phyloP scores from a whole-genome alignment of 2,888 invertebrate species.

The Iphiclides podalirius region DNA sequence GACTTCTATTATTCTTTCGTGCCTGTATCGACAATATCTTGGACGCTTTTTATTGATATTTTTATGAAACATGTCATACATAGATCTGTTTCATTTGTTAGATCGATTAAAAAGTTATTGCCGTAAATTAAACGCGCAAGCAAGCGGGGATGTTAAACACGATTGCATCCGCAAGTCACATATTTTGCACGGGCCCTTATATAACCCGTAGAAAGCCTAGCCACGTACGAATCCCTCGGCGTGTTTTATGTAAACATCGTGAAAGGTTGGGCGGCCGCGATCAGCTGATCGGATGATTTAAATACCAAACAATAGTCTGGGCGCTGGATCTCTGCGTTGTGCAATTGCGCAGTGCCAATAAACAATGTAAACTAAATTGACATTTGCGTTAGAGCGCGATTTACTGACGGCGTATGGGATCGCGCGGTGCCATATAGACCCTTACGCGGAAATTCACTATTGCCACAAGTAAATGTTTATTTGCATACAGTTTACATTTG shows the following conservation, averaged over 20 bases:
- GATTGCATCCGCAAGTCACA: slow-evolving; percentile 5
- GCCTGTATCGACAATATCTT: no score
- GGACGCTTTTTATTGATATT: no score
- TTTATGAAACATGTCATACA: no score
- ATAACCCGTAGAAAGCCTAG: slow-evolving; percentile 20
- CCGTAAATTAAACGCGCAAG: not conserved
- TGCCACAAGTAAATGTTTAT: no score
- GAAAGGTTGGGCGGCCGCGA: slow-evolving; percentile 71
- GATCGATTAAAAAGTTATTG: no score
- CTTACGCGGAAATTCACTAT: no score
- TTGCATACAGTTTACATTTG: no score
- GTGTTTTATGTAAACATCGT: slow-evolving; percentile 50
- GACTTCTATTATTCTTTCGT: no score
- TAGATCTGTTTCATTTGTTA: no score
- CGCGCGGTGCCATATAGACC: no score
- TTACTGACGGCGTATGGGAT: slow-evolving; percentile 1
- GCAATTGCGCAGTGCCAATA: slow-evolving; percentile 38
- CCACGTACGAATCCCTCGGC: slow-evolving; percentile 12
- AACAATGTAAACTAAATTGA: slow-evolving; percentile 56
- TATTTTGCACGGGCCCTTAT: slow-evolving; percentile 11
- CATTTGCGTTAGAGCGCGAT: slow-evolving; percentile 44
- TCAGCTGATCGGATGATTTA: slow-evolving; percentile 69
- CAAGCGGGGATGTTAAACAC: not conserved
- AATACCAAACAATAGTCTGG: slow-evolving; percentile 65
- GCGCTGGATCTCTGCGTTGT: slow-evolving; percentile 48